Percentiles rank a stretch among this genome's conserved stretches.
Conservation (phyloP, 2,797 vertebrate species). For the Todus mexicanus region DNA sequence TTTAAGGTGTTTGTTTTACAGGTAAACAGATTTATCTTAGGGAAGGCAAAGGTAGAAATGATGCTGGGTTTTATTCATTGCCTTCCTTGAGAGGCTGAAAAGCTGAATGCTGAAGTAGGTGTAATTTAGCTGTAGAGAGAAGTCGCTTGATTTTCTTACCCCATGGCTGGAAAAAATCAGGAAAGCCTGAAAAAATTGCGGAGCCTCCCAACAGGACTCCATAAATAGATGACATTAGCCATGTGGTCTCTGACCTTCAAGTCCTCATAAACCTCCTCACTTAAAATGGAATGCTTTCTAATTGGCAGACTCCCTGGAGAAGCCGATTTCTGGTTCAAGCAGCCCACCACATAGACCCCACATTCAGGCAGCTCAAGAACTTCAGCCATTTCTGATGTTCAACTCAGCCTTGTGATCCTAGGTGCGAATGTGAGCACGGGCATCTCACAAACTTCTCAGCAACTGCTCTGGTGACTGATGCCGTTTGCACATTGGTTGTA, state of each 20-base stretch:
- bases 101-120: neutral
- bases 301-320: neutral
- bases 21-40: constrained; percentile 62
- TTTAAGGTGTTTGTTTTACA: constrained; percentile 53
- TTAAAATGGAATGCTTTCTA: neutral
- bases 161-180: neutral
- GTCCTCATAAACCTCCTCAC: neutral
- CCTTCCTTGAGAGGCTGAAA: neutral
- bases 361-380: neutral
- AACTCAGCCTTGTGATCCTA: neutral
- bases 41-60: constrained; percentile 6
- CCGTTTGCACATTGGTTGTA: neutral
- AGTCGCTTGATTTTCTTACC: neutral
- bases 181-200: neutral
- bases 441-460: neutral
- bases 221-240: neutral
- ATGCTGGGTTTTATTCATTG: neutral
- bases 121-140: neutral
- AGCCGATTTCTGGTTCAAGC: neutral
- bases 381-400: neutral
- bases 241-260: neutral
- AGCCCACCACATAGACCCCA: neutral
- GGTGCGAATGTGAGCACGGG: neutral
- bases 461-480: neutral
- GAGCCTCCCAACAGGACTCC: neutral